Evolutionary conservation across 2,888 invertebrate genomes (phyloP).

Genomic region (Drosophila colorata): DNA sequence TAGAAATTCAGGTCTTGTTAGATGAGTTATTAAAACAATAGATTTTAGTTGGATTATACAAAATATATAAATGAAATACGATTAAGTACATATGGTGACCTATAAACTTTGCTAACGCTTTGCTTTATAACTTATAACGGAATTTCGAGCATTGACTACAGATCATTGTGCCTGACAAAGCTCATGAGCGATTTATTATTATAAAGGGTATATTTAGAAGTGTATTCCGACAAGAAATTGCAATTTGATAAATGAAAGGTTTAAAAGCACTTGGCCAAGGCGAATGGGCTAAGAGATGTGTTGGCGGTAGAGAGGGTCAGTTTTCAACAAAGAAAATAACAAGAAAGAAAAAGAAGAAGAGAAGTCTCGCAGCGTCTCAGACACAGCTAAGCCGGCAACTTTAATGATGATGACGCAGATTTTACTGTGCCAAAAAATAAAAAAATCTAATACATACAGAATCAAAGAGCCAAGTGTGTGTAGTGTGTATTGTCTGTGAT

Average conservation of each 20-base stretch:
- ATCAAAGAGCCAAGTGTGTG: conserved; percentile 5
- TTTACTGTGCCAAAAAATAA: conserved; percentile 61
- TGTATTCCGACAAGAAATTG: conserved; percentile 22
- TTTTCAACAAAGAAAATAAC: conserved; percentile 2
- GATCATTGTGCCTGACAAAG: not conserved
- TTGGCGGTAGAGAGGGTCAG: not conserved
- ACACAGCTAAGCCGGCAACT: conserved; percentile 55
- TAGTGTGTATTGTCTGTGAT: conserved; percentile 49
- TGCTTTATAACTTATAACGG: no score
- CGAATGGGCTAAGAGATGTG: not conserved
- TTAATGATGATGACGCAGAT: conserved; percentile 72
- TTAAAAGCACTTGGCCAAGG: not conserved
- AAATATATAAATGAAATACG: no score
- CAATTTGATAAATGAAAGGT: conserved; percentile 36
- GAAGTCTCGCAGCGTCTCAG: conserved; percentile 20
- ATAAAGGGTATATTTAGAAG: no score
- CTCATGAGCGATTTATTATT: conserved; percentile 16
- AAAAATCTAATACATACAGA: conserved; percentile 10
- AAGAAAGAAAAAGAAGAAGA: not conserved
- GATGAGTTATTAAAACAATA: no score
- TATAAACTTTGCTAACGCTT: no score
- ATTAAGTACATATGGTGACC: no score
- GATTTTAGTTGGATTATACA: no score
- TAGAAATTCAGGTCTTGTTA: no score
- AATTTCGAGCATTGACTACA: no score